Evolutionary conservation across 2,113 vertebrate genomes (phyloP).

Genomic region (Smithornis capensis): DNA sequence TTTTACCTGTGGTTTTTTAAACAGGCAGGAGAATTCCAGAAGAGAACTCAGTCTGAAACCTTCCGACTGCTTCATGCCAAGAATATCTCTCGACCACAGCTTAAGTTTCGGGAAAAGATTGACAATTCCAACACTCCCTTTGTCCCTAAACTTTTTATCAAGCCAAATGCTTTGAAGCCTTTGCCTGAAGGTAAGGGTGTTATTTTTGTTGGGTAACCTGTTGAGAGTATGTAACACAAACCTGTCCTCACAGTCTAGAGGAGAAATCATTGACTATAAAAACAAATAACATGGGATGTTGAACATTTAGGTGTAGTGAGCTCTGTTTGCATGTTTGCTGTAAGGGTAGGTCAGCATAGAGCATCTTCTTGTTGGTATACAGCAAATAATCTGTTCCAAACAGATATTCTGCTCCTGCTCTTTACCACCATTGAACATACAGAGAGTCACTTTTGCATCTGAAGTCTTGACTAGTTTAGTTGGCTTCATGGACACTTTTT

Average conservation of each 20-base stretch:
- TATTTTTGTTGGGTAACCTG: not conserved
- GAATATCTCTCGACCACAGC: constrained; percentile 90
- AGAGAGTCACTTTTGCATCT: not conserved
- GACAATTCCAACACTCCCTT: constrained; percentile 98
- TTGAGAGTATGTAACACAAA: not conserved
- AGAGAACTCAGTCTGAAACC: constrained; percentile 78
- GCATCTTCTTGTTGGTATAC: not conserved
- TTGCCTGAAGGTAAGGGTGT: constrained; percentile 84
- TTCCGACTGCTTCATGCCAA: constrained; percentile 92
- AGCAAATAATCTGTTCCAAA: not conserved
- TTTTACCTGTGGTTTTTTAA: not conserved
- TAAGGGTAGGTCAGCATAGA: not conserved
- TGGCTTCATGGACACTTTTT: not conserved
- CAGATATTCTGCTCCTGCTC: not conserved
- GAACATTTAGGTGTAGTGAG: not conserved
- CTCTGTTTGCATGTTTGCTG: not conserved
- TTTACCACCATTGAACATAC: not conserved
- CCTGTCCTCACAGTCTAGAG: not conserved
- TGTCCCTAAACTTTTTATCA: constrained; percentile 90
- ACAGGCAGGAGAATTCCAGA: constrained; percentile 77
- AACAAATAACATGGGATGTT: not conserved
- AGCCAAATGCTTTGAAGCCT: constrained; percentile 90
- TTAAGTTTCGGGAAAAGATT: constrained; percentile 91
- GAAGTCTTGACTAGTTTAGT: not conserved
- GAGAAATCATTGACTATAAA: not conserved